Percentiles rank a stretch among this genome's conserved stretches.
phyloP scores from a whole-genome alignment of 2,113 vertebrate species.

The Bubalus kerabau region DNA sequence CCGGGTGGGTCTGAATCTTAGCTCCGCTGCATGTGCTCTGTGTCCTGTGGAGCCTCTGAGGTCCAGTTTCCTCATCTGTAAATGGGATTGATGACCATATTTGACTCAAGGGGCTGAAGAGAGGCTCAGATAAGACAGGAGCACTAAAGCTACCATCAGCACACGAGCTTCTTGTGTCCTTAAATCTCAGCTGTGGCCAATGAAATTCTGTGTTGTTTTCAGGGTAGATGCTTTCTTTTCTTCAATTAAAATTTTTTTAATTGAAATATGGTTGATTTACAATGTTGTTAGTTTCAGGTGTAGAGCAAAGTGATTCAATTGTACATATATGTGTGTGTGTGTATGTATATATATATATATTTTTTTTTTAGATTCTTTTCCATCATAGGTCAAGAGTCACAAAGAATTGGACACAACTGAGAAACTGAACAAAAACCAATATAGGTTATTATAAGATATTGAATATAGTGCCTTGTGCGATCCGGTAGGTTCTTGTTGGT shows the following conservation, averaged over 20 bases:
- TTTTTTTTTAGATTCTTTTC: background rate
- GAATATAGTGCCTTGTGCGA: background rate
- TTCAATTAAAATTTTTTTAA: background rate
- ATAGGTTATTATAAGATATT: background rate
- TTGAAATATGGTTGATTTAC: background rate
- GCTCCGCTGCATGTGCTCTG: background rate
- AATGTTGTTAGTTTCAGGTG: background rate
- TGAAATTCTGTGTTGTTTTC: background rate
- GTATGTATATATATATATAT: background rate
- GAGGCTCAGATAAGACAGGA: background rate
- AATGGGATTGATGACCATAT: background rate
- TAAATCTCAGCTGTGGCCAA: background rate
- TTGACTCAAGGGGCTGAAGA: fast-evolving
- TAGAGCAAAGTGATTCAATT: background rate
- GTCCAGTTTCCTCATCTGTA: background rate
- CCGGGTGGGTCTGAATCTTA: background rate
- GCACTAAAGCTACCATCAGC: too few relatives aligned
- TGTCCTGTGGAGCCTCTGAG: background rate
- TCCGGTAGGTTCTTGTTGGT: background rate
- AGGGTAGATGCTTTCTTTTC: background rate
- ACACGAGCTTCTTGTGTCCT: background rate
- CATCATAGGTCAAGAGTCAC: background rate
- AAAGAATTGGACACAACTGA: background rate
- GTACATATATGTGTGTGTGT: background rate
- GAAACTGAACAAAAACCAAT: background rate